Percentiles rank a stretch among this genome's conserved stretches.
Conservation (phyloP, 2,888 invertebrate species). For the Synergus laeviventris region DNA sequence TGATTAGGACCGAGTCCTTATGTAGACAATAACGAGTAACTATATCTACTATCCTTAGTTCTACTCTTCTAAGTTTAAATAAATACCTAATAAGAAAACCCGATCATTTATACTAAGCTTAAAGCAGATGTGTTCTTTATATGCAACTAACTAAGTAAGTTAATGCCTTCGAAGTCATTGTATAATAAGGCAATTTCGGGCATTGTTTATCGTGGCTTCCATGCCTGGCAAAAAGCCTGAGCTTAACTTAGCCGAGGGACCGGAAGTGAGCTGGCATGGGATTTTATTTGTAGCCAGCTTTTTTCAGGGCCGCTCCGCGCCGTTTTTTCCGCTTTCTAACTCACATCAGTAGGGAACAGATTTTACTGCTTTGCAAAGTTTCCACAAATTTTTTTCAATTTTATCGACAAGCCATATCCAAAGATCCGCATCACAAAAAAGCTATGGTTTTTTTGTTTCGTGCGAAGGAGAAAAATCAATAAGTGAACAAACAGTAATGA, state of each 20-base stretch:
- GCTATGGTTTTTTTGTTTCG: not conserved
- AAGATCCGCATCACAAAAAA: not conserved
- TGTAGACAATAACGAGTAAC: too few species aligned
- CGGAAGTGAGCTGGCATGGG: conserved; percentile 11
- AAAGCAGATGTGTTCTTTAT: conserved; percentile 3
- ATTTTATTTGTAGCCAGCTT: conserved; percentile 24
- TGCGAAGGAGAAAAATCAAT: not conserved
- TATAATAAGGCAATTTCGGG: conserved; percentile 31
- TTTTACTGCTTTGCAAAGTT: conserved; percentile 26
- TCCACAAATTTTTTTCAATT: not conserved
- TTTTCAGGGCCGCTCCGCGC: not conserved
- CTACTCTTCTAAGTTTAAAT: too few species aligned
- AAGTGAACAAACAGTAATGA: too few species aligned
- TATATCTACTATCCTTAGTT: too few species aligned
- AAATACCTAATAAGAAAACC: too few species aligned
- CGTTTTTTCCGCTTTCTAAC: not conserved
- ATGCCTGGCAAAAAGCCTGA: conserved; percentile 17
- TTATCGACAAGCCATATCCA: not conserved
- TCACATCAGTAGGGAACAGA: conserved; percentile 8
- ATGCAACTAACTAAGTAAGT: conserved; percentile 32
- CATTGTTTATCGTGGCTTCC: conserved; percentile 22
- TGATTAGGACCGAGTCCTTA: too few species aligned
- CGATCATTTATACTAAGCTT: conserved; percentile 16
- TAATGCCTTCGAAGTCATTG: conserved; percentile 25
- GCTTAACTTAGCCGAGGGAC: conserved; percentile 16